A percentile compares a stretch with the other conserved stretches of the same genome.
phyloP scores from a whole-genome alignment of 2,797 vertebrate species.

The Coregonus suidteri region DNA sequence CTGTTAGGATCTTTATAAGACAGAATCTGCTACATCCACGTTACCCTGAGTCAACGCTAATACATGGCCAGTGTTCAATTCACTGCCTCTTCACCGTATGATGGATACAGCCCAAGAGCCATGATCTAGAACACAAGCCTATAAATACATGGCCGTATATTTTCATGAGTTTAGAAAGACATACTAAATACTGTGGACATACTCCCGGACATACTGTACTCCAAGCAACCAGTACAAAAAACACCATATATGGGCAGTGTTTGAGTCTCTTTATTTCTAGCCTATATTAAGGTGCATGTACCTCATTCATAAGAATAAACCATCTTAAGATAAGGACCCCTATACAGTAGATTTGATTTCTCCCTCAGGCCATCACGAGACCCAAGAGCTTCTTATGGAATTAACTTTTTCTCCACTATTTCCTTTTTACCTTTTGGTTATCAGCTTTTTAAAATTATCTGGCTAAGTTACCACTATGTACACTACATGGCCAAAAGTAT shows the following conservation, averaged over 20 bases:
- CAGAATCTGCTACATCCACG: constrained; percentile 45
- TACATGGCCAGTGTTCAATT: constrained; percentile 60
- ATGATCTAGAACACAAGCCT: constrained; percentile 47
- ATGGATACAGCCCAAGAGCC: constrained; percentile 50
- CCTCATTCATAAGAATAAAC: constrained; percentile 16
- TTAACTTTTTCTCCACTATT: neutral
- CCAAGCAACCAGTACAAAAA: constrained; percentile 31
- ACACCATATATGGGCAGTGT: neutral
- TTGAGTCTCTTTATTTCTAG: constrained; percentile 5
- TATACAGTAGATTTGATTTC: constrained; percentile 16
- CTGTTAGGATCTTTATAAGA: constrained; percentile 58
- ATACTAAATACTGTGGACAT: constrained; percentile 7
- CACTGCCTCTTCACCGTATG: constrained; percentile 42
- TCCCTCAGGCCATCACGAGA: neutral
- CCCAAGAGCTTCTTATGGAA: constrained; percentile 1
- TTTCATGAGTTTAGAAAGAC: constrained; percentile 57
- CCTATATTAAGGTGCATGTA: constrained; percentile 7
- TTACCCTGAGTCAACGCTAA: constrained; percentile 50
- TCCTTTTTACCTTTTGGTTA: neutral
- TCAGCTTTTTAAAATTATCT: neutral
- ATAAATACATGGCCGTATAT: constrained; percentile 59
- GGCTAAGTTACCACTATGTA: neutral
- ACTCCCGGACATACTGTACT: constrained; percentile 23
- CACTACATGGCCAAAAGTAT: no score
- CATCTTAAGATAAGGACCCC: constrained; percentile 5